Evolutionary conservation across 2,113 vertebrate species (phyloP), one percentile per base, ranked within the genome.

Genomic region (Illadopsis cleaveri): DNA sequence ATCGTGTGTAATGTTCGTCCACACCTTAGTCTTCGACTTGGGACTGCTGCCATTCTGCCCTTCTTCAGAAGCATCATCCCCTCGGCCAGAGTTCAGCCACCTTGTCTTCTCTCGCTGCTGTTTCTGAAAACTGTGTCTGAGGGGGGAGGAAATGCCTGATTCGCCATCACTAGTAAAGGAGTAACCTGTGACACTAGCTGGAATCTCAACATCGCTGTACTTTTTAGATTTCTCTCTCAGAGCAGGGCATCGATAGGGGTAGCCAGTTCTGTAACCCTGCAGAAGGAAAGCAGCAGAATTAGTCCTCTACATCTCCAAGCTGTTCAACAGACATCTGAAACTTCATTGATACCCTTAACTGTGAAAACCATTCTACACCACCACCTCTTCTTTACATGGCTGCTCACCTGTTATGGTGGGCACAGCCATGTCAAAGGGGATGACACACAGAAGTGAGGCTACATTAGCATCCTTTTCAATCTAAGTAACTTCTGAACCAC

Each of bases 1-100:
- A 99, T 99, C 99, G 98, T 99, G 99, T 99, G 99, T 99, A 99
- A 99, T 99, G 99, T 99, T 99, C 99, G 99, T 99, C 99, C 99
- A 99, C 99, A 99, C 99, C 99, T 99, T 99, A 99, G 99, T 98
- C 99, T 99, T 99, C 99, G 98, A 98, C 99, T 99, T 99, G 99
- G 99, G 99, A 96, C 99, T 99, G 99, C 98, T 98, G 97, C 99
- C 98, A 15, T 99, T 99, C 97, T 98, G 98, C 98, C 99, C 99
- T 65, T 99, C 99, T 98, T 99, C 99, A 73, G 96, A 98, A 96
- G 98, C 98, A 97, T 99, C 99, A 69, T 99, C 99, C 40, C 98
- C 98, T 96, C 99, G 98, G 98, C 99, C 97, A 97, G 99, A 98
- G 98, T 98, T 99, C 96, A 99, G 97, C 99, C 99, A 99, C 97